A percentile compares a stretch with the other conserved stretches of the same genome.
phyloP scores from a whole-genome alignment of 2,797 vertebrate genomes.

The Rhinella marina region DNA sequence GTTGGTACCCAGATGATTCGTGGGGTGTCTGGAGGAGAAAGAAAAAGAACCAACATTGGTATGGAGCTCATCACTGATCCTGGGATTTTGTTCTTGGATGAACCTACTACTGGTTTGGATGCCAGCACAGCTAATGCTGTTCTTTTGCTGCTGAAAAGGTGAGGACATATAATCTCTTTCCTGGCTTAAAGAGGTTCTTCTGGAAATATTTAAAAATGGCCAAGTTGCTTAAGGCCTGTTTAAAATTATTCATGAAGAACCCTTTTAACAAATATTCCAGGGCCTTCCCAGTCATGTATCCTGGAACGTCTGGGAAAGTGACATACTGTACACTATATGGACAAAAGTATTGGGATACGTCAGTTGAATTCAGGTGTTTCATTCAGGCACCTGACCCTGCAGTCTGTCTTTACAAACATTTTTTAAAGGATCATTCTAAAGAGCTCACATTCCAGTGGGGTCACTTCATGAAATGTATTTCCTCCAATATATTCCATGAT shows the following conservation, averaged over 20 bases:
- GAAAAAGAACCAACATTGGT: constrained; percentile 93
- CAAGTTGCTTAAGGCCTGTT: too few relatives aligned
- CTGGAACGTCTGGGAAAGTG: not conserved
- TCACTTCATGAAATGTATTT: too few relatives aligned
- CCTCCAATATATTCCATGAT: too few relatives aligned
- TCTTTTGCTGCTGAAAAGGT: constrained; percentile 89
- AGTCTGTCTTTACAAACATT: too few relatives aligned
- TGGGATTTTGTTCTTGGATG: constrained; percentile 90
- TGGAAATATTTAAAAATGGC: too few relatives aligned
- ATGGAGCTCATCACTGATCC: constrained; percentile 96
- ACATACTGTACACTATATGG: not conserved
- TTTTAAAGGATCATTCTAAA: too few relatives aligned
- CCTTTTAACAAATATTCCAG: not conserved
- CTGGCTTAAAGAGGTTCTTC: too few relatives aligned
- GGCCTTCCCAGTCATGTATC: not conserved
- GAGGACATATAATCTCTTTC: not conserved
- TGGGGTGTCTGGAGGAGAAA: constrained; percentile 93
- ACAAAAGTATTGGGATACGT: too few relatives aligned
- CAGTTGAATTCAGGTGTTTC: too few relatives aligned
- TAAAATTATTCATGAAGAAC: too few relatives aligned
- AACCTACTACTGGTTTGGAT: constrained; percentile 93
- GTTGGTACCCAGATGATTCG: constrained; percentile 88
- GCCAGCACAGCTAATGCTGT: constrained; percentile 93
- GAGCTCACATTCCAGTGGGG: too few relatives aligned
- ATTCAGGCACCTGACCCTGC: too few relatives aligned